Conservation (phyloP, 2,888 invertebrate genomes). For the Volucella zonaria region DNA sequence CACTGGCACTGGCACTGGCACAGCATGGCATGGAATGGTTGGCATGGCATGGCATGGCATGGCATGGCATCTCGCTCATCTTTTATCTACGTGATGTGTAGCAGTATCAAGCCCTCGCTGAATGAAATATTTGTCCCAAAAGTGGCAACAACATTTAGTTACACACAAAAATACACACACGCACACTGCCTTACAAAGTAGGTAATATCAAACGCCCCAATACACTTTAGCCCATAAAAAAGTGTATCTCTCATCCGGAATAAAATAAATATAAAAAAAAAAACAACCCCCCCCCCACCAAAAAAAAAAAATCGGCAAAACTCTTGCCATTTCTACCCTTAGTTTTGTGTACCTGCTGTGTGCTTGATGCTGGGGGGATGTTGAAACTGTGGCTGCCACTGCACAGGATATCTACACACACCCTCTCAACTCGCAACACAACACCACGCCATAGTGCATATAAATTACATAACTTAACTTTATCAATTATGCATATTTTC, state of each 20-base stretch:
- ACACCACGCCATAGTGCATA: conserved; percentile 63
- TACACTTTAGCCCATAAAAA: conserved; percentile 27
- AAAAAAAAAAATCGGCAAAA: conserved; percentile 13
- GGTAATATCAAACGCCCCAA: too few relatives aligned
- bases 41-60: not conserved
- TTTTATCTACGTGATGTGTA: not conserved
- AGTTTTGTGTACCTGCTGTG: conserved; percentile 18
- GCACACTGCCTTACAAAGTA: not conserved
- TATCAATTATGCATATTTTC: conserved; percentile 75
- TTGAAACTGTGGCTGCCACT: conserved; percentile 15
- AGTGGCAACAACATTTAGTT: conserved; percentile 39
- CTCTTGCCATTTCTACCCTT: not conserved
- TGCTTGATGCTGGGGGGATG: conserved; percentile 18
- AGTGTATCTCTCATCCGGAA: conserved; percentile 20
- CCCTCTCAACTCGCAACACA: not conserved
- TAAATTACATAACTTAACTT: conserved; percentile 74
- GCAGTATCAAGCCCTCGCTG: not conserved
- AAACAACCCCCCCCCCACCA: too few relatives aligned
- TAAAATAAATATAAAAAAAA: too few relatives aligned
- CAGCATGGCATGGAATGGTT: not conserved
- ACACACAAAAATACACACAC: conserved; percentile 10
- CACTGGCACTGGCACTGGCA: not conserved
- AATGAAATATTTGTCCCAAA: conserved; percentile 51
- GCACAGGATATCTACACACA: conserved; percentile 13
- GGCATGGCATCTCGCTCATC: too few relatives aligned